Evolutionary conservation across 1,140 invertebrate genomes (phyloP), one percentile per base, ranked within the genome.

Genomic region (Pachypeltis micranthus): DNA sequence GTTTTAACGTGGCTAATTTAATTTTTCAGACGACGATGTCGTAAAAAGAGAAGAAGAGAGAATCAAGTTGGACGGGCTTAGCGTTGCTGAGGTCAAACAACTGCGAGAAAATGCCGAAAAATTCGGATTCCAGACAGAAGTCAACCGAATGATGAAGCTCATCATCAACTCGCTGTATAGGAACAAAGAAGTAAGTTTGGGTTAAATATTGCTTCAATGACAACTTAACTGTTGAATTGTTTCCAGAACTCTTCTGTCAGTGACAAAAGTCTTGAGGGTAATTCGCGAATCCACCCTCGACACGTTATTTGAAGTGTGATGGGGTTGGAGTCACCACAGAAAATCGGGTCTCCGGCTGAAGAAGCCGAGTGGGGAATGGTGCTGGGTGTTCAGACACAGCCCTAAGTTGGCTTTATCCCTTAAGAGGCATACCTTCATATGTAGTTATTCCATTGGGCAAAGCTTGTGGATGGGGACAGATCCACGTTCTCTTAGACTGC

Each of bases 131-230:
- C 93, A 96, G 76, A 92, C 93, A 1, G 93, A 97, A 77, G 94
- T 98, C 10, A 96, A 96, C 78, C 88, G 96, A 28, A 97, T 98
- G 93, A 98, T 98, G 96, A 98, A 98, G 77, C 81, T 98, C 21
- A 98, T 98, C 73, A 98, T 98, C 71, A 98, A 98, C 77, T 98
- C 95, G 0, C 78, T 98, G 0, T 98, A 98, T 75, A 85, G 92
- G 67, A 98, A 98, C 75, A 98, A 99, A 77, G 96, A 99, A 79
- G 86, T 87, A 73, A 65, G 51, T 66, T 16, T 31, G 16, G 14
- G 10, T 10, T n/a, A 39, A 39, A 10, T n/a, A 39, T 10, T 10
- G 34, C n/a, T 39, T n/a, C n/a, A 10, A 10, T n/a, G n/a, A 39
- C 34, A 10, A 10, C 10, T 39, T 10, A n/a, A 10, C 34, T 10